Evolutionary conservation across 1,140 invertebrate genomes (phyloP).

Genomic region (Brachionus paranguensis): DNA sequence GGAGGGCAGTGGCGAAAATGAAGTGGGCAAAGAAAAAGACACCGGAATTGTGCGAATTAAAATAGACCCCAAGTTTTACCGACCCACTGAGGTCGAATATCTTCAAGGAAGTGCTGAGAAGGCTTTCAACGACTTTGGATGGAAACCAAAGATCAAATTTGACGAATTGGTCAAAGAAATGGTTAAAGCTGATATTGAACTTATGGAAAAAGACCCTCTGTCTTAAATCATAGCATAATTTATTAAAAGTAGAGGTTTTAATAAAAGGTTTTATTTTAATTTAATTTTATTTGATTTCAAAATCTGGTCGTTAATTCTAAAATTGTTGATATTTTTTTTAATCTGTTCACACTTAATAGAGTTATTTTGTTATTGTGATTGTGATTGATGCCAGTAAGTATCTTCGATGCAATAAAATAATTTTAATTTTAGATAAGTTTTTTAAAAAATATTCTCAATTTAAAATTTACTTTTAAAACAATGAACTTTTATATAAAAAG

Average conservation of each 20-base stretch:
- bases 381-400: no score
- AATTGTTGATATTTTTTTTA: no score
- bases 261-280: background rate
- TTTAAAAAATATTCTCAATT: no score
- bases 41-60: slow-evolving; percentile 74
- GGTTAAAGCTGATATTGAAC: slow-evolving; percentile 81
- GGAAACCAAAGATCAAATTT: slow-evolving; percentile 79
- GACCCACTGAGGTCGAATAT: slow-evolving; percentile 86
- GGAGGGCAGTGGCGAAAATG: slow-evolving; percentile 75
- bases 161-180: slow-evolving; percentile 83
- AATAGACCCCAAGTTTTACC: slow-evolving; percentile 88
- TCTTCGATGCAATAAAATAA: no score
- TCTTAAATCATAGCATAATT: slow-evolving; percentile 42
- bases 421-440: no score
- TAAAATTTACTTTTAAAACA: no score
- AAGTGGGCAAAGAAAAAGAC: slow-evolving; percentile 77
- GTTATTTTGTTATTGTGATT: no score
- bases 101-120: slow-evolving; percentile 83
- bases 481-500: no score
- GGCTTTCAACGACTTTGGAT: slow-evolving; percentile 75
- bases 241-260: background rate
- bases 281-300: background rate
- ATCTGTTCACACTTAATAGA: no score
- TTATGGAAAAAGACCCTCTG: slow-evolving; percentile 81
- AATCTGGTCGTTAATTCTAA: no score